Evolutionary conservation across 1,140 invertebrate species (phyloP).

Genomic region (Samia ricini): DNA sequence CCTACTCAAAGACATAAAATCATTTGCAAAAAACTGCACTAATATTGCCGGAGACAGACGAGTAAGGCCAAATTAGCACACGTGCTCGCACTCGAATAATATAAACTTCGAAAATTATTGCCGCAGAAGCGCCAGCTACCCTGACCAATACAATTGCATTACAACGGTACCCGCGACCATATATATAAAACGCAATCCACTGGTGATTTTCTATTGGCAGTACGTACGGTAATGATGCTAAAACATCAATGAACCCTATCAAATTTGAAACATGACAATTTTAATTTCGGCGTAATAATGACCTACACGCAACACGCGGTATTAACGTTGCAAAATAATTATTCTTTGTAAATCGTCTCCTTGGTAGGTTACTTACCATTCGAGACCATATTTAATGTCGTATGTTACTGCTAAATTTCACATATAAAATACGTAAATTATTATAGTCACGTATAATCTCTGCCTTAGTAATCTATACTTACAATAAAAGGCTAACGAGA

Average conservation of each 20-base stretch:
- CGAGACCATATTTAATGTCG: not conserved
- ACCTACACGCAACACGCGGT: not conserved
- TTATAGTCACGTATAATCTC: too few species aligned
- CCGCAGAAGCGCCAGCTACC: slow-evolving; percentile 11
- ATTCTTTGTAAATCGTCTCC: not conserved
- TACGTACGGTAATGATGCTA: too few species aligned
- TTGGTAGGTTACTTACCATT: not conserved
- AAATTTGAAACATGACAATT: not conserved
- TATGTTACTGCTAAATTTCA: not conserved
- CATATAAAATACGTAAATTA: too few species aligned
- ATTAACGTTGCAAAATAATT: not conserved
- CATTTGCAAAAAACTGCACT: slow-evolving; percentile 10
- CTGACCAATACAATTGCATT: slow-evolving; percentile 4
- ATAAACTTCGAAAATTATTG: slow-evolving; percentile 24
- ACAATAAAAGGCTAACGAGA: too few species aligned
- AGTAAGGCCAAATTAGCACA: slow-evolving; percentile 18
- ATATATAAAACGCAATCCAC: not conserved
- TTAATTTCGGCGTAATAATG: not conserved
- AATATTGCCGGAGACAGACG: slow-evolving; percentile 9
- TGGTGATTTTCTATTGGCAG: not conserved
- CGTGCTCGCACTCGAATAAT: slow-evolving; percentile 13
- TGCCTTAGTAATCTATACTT: too few species aligned
- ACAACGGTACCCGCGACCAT: not conserved
- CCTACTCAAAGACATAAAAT: not conserved
- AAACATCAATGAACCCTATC: not conserved